Conservation (phyloP, 2,888 invertebrate genomes). For the Thelaira solivaga region DNA sequence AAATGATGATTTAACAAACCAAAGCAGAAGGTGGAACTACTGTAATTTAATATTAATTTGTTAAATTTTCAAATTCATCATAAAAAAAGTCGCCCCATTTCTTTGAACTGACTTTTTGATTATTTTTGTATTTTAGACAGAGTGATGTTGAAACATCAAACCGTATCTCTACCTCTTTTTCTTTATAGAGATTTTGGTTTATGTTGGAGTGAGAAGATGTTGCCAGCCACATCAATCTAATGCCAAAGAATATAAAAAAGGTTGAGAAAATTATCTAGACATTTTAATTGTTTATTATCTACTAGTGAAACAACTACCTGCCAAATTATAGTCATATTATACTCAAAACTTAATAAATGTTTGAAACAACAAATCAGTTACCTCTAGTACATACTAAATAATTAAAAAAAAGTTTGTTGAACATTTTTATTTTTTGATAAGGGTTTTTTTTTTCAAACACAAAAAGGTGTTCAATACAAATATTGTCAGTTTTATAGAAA, state of each 20-base stretch:
- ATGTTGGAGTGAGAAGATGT: neutral
- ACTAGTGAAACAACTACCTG: constrained; percentile 31
- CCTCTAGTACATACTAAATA: too few relatives aligned
- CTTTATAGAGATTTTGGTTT: neutral
- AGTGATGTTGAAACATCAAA: constrained; percentile 39
- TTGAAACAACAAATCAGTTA: too few relatives aligned
- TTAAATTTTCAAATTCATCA: constrained; percentile 65
- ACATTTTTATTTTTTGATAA: too few relatives aligned
- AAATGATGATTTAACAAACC: constrained; percentile 44
- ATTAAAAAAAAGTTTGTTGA: too few relatives aligned
- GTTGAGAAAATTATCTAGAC: constrained; percentile 28
- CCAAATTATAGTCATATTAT: constrained; percentile 28
- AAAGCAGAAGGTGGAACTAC: constrained; percentile 60
- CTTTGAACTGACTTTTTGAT: neutral
- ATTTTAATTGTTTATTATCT: constrained; percentile 34
- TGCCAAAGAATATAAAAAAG: neutral
- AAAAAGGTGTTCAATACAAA: too few relatives aligned
- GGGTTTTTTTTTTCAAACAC: too few relatives aligned
- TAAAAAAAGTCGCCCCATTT: constrained; percentile 67
- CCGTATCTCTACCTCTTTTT: neutral
- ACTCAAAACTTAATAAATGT: too few relatives aligned
- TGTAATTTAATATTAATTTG: constrained; percentile 76
- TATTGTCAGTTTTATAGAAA: too few relatives aligned
- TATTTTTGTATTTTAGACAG: neutral
- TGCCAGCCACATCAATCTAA: constrained; percentile 50